Percentiles rank a stretch among this genome's conserved stretches.
Evolutionary conservation across 1,140 invertebrate genomes (phyloP).

Genomic region (Drosophila neocordata): DNA sequence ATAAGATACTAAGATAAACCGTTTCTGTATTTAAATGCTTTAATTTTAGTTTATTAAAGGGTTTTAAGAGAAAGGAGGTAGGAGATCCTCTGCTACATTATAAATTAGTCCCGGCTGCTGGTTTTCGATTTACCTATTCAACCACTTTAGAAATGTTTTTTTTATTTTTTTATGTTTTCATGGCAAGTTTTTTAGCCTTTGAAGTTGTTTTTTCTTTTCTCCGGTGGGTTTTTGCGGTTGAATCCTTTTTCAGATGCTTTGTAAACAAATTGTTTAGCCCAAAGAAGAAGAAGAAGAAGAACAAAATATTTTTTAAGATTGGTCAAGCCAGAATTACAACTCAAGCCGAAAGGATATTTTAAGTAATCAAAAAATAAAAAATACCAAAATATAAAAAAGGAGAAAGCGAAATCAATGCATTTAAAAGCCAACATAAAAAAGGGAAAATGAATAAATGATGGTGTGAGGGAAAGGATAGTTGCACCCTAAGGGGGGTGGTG

Average conservation of each 20-base stretch:
- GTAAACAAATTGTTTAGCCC: neutral
- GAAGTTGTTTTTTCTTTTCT: neutral
- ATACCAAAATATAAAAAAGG: no score
- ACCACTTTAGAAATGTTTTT: no score
- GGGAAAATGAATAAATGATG: neutral
- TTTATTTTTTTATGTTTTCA: no score
- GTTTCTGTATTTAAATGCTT: no score
- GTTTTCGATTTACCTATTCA: no score
- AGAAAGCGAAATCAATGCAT: slow-evolving; percentile 4
- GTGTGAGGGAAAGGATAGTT: no score
- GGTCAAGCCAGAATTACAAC: neutral
- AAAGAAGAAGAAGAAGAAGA: neutral
- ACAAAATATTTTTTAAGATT: neutral
- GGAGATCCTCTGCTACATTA: no score
- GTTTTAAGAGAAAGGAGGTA: no score
- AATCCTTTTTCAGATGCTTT: neutral
- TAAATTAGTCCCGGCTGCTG: no score
- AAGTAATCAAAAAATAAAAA: neutral
- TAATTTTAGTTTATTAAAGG: no score
- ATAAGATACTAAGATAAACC: no score
- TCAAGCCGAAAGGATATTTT: slow-evolving; percentile 2
- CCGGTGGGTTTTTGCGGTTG: neutral
- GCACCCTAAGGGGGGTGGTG: neutral
- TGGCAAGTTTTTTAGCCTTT: no score
- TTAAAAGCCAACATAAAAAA: neutral